Evolutionary conservation across 2,888 invertebrate species (phyloP).

Genomic region (Toxonevra muliebris): DNA sequence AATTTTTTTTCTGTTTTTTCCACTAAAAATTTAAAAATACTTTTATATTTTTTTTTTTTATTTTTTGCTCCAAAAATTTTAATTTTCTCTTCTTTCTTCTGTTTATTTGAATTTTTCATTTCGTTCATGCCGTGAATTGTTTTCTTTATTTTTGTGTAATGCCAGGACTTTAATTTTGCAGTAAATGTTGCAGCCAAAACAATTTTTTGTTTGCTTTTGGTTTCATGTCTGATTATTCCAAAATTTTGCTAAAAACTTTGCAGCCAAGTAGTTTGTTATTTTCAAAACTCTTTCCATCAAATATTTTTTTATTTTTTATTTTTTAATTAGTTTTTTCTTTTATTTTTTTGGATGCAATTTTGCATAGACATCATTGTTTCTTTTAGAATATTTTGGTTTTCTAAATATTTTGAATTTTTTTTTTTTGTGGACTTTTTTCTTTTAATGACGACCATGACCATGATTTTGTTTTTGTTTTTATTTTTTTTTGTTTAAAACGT

Average conservation of each 20-base stretch:
- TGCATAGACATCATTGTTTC: background rate
- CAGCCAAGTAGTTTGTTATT: background rate
- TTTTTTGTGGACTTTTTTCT: constrained; percentile 40
- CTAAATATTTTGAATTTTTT: no score
- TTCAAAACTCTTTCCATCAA: constrained; percentile 8
- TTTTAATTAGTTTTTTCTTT: constrained; percentile 26
- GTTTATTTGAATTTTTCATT: constrained; percentile 41
- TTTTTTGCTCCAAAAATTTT: constrained; percentile 58
- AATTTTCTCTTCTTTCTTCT: constrained; percentile 32
- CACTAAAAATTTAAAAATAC: constrained; percentile 33
- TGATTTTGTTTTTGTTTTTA: constrained; percentile 38
- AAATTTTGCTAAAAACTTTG: no score
- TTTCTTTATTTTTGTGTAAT: constrained; percentile 38
- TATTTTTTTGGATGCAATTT: constrained; percentile 30
- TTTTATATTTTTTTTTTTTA: constrained; percentile 36
- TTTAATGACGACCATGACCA: background rate
- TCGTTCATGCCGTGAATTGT: constrained; percentile 47
- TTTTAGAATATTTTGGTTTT: no score
- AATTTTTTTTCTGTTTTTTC: constrained; percentile 30
- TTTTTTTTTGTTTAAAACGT: constrained; percentile 28
- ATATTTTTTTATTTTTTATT: constrained; percentile 35
- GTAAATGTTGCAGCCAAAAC: constrained; percentile 42
- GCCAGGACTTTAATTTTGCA: constrained; percentile 43
- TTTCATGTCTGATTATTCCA: no score
- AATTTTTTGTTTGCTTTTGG: constrained; percentile 8